Base-by-base conservation (phyloP, 2,113 vertebrate species). In the Rhineura floridana region DNA sequence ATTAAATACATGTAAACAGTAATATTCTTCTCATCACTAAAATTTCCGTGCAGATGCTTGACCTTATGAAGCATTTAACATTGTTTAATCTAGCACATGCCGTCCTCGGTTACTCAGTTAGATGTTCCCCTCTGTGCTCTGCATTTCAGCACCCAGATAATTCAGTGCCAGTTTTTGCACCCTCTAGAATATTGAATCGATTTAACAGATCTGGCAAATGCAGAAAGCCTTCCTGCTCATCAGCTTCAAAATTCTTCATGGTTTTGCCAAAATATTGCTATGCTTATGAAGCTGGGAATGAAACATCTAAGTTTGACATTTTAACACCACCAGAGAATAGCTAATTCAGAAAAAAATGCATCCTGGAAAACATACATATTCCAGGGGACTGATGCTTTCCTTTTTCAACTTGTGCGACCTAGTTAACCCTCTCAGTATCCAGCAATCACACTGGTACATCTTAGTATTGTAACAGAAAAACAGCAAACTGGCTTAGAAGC, bases 141-240 rank as follows among this genome's bases (percentile, higher is more conserved):
- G 87, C 4, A 9, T 85, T 89, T 92, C 92, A 93, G 87, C 83
- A 88, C 88, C 80, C 80, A 75, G 81, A 63, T 82, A 87, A 42
- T 79, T 91, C 9, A 91, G 81, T 83, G 87, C 77, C 42, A 44
- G 89, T 86, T 92, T 90, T 39, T 86, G 85, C 90, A 42, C 85
- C 67, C 79, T 73, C 81, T 85, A 67, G 36, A 89, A 3, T 81
- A 46, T 46, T 85, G 62, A 52, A 44, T 86, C 80, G 19, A 36
- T 50, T 69, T 70, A 81, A 6, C 50, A 82, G 81, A 82, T 52
- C 75, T 85, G 87, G 87, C 9, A 86, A 59, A n/a, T 8, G 6
- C 9, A 48, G n/a, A 72, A 59, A 8, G n/a, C 72, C 63, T 48
- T 63, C 63, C 81, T 82, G 50, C 44, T 6, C 55, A 48, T 48